These are phyloP conservation scores for Hirtodrosophila trivittata DNA, from an alignment of 2,888 invertebrate species.

Conservation along the genomic window DNA sequence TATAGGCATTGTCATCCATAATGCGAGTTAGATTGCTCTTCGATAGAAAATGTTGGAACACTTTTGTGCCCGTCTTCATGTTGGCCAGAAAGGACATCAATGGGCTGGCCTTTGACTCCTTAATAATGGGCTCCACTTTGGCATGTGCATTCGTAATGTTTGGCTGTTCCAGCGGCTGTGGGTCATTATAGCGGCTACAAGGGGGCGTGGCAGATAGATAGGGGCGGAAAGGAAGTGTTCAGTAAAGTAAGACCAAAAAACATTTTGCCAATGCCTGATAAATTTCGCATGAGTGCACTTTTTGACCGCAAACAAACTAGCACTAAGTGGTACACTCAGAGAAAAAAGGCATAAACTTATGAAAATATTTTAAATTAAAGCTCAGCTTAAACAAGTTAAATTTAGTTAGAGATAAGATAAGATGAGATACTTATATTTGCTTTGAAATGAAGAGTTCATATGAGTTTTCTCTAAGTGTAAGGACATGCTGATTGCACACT, in stretches of 20 bases:
- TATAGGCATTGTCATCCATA: slow-evolving; percentile 86
- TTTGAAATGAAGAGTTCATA: too few relatives aligned
- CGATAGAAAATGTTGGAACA: slow-evolving; percentile 87
- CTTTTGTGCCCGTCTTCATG: slow-evolving; percentile 87
- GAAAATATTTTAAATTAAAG: too few relatives aligned
- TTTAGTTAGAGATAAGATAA: too few relatives aligned
- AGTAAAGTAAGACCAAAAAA: slow-evolving; percentile 57
- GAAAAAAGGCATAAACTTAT: too few relatives aligned
- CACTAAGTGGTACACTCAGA: slow-evolving; percentile 57
- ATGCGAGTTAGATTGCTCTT: slow-evolving; percentile 86
- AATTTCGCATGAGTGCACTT: slow-evolving; percentile 74
- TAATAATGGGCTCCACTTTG: slow-evolving; percentile 82
- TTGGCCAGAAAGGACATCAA: slow-evolving; percentile 85
- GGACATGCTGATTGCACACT: slow-evolving; percentile 20
- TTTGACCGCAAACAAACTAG: slow-evolving; percentile 72
- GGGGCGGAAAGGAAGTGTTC: slow-evolving; percentile 37
- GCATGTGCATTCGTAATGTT: slow-evolving; percentile 81
- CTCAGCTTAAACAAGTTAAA: too few relatives aligned
- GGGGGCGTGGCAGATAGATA: slow-evolving; percentile 14
- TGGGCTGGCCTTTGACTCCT: slow-evolving; percentile 82
- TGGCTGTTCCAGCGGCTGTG: slow-evolving; percentile 83
- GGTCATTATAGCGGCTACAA: slow-evolving; percentile 83
- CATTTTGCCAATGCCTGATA: slow-evolving; percentile 63
- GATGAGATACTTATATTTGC: too few relatives aligned
- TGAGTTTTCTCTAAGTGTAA: slow-evolving; percentile 36